Evolutionary conservation across 92 coral and sea anemone species (phyloP), one percentile per base, ranked within the genome.

Genomic region (Montipora capitata): DNA sequence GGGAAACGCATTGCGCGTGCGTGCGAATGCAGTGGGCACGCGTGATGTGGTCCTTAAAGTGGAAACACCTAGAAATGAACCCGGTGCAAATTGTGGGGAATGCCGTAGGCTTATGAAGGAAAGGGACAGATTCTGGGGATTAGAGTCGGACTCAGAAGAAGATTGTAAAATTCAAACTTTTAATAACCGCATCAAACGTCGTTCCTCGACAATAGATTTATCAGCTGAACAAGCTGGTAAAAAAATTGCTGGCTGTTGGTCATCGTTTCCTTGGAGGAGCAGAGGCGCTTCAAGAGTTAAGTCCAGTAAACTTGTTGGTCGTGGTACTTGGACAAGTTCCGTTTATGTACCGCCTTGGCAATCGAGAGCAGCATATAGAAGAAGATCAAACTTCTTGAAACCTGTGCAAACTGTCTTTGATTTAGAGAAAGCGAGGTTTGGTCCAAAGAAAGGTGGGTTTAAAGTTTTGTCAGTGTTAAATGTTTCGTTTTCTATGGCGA

Each of bases 61-160:
- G 27, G 39, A 48, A 38, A 76, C 41, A 40, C 52, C 51, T 0
- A 15, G 38, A 12, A 15, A 51, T 10, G 75, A 44, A 27, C 7
- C 65, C 40, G 35, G n/a, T 1, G 0, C 40, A 2, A 51, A 79
- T 40, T 92, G 95, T 59, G 79, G 45, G 69, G 84, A 85, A 13
- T 89, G 93, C 41, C 78, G 59, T 7, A 79, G 13, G 16, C 49
- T 62, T 1, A 54, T 69, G 61, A 82, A 76, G 27, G 95, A 85
- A 51, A 79, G 91, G 40, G 93, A 92, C 43, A 84, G 69, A 42
- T 92, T 92, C n/a, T 92, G 95, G 95, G 93, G 95, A 8, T 83
- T 92, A 2, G 91, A 76, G 18, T 89, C 93, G 2, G 95, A 92
- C 16, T 92, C 93, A 40, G 95, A 79, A 64, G 92, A 72, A 42